Conservation (phyloP, 2,888 invertebrate species). For the Melieria omissa region DNA sequence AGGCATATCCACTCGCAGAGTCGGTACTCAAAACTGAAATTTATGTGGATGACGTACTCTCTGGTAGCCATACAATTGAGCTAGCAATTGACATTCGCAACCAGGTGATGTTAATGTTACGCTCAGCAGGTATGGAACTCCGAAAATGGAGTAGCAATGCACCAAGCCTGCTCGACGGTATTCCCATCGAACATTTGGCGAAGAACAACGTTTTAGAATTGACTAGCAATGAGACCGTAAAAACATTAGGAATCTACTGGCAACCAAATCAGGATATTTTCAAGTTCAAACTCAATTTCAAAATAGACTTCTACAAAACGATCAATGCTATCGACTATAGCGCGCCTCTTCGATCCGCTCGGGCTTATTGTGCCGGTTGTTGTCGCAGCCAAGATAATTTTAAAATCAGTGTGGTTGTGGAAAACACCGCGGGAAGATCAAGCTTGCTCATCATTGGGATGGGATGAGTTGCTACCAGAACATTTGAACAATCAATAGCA, state of each 20-base stretch:
- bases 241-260: conserved; percentile 12
- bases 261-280: neutral
- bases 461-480: conserved; percentile 7
- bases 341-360: conserved; percentile 17
- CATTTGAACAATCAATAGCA: neutral
- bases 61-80: too few relatives aligned
- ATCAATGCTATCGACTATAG: conserved; percentile 8
- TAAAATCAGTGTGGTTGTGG: conserved; percentile 4
- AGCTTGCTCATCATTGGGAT: neutral
- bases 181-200: too few relatives aligned
- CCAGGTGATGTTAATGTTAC: neutral
- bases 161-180: neutral
- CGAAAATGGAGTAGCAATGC: conserved; percentile 1
- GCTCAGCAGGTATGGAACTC: neutral
- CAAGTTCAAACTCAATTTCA: neutral
- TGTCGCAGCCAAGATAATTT: conserved; percentile 1
- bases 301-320: too few relatives aligned
- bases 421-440: neutral
- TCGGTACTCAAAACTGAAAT: too few relatives aligned
- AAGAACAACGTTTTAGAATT: neutral
- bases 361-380: conserved; percentile 16
- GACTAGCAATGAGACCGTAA: neutral
- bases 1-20: too few relatives aligned
- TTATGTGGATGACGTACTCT: too few relatives aligned
- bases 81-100: neutral